Percentiles rank a stretch among this genome's conserved stretches.
These are phyloP conservation scores for Hestina assimilis DNA, from an alignment of 1,140 invertebrate species.

Conservation along the genomic window DNA sequence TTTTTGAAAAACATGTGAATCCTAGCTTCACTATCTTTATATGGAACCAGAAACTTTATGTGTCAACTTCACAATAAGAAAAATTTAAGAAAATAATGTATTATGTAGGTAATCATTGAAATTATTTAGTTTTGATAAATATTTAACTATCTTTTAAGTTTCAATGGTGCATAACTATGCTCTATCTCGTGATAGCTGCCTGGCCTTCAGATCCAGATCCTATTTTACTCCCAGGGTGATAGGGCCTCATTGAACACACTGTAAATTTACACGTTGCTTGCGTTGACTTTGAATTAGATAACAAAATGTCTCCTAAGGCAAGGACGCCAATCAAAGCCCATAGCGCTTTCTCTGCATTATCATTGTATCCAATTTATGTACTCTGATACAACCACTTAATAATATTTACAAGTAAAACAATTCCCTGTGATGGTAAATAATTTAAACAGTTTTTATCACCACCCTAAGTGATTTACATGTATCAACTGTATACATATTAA, in stretches of 20 bases:
- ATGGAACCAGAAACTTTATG: neutral
- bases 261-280: conserved; percentile 25
- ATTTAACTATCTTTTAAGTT: neutral
- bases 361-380: conserved; percentile 12
- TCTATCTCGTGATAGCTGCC: conserved; percentile 12
- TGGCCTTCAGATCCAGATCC: conserved; percentile 26
- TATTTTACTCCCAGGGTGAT: conserved; percentile 25
- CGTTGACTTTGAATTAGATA: conserved; percentile 28
- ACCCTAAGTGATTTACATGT: too few species aligned
- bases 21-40: neutral
- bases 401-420: neutral
- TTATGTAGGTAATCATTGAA: too few species aligned
- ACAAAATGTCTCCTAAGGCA: conserved; percentile 25
- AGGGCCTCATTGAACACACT: conserved; percentile 23
- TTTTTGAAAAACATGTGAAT: conserved; percentile 15
- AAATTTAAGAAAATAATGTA: too few species aligned
- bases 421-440: neutral
- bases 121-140: too few species aligned
- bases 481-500: too few species aligned
- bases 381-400: neutral
- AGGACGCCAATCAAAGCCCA: conserved; percentile 23
- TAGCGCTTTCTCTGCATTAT: conserved; percentile 6
- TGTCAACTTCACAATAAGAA: neutral
- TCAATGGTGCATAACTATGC: neutral
- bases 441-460: too few species aligned